Base-by-base conservation (phyloP, 1,140 invertebrate genomes). In the Hycleus phaleratus region DNA sequence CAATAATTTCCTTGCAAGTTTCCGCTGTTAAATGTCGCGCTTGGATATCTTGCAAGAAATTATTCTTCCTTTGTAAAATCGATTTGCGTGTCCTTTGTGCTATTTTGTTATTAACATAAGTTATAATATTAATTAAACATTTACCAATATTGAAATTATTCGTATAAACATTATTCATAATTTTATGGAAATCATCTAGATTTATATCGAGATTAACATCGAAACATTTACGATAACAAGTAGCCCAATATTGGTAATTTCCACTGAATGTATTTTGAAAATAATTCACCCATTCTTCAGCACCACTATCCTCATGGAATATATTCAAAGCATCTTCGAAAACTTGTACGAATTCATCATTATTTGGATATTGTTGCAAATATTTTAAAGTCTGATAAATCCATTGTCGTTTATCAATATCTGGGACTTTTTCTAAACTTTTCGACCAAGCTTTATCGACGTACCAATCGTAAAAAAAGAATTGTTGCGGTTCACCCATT, bases 341-440 rank as follows among this genome's bases (percentile, higher is more conserved):
- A n/a, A 53, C 18, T 50, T 54, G 45, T 9, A 46, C 11, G 46
- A 58, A 52, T 53, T n/a, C 38, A 18, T 24, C 12, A 42, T 26
- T 38, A 38, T 46, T 39, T 46, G 46, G 10, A 32, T 46, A 26
- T 26, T n/a, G 11, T 46, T 58, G 56, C 24, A 58, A 25, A 38
- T 56, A 26, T 53, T 52, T 58, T 46, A 58, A 53, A 11, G 44
- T 46, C 24, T 58, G 11, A 46, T 58, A 52, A 38, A 58, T 26
- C 18, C 26, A 38, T 46, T 18, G 8, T 38, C 42, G 24, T 38
- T 58, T 53, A 25, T 51, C 40, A 10, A 25, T 25, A 46, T 53
- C 26, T 40, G 4, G 12, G 9, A 58, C 46, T 53, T 52, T 58
- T 6, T n/a, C 9, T 12, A 58, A 53, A 53, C 52, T 58, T 11